Conservation (phyloP, 2,113 vertebrate species). For the Equus quagga region DNA sequence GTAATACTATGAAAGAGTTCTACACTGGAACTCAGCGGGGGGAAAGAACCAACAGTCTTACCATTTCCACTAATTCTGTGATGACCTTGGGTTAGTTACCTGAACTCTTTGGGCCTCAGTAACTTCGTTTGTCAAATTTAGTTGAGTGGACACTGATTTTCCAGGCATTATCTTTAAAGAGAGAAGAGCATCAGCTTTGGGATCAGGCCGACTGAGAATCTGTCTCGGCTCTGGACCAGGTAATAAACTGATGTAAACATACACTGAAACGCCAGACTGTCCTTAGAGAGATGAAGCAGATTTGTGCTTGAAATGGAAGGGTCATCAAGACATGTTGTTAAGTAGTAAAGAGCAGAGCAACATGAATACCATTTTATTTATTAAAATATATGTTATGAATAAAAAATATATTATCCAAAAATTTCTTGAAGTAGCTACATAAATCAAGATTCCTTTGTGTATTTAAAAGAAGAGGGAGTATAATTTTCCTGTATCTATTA, state of each 20-base stretch:
- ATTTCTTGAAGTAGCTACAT: neutral
- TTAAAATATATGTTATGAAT: neutral
- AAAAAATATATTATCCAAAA: conserved; percentile 8
- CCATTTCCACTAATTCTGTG: neutral
- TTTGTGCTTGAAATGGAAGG: neutral
- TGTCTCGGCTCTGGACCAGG: neutral
- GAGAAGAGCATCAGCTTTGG: neutral
- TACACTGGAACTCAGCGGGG: neutral
- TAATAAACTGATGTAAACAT: neutral
- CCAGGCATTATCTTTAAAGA: neutral
- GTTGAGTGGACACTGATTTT: neutral
- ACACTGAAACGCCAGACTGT: neutral
- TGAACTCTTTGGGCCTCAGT: neutral
- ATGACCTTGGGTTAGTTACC: neutral
- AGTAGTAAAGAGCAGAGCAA: neutral
- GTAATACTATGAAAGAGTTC: neutral
- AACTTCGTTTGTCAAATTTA: neutral
- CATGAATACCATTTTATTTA: neutral
- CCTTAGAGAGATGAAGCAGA: neutral
- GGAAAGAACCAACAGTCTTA: neutral
- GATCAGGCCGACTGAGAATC: neutral
- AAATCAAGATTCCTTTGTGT: neutral
- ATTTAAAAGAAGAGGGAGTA: neutral
- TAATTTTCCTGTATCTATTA: neutral
- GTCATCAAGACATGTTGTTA: neutral